These are phyloP conservation scores for Mormyrus proboscirostris DNA, from an alignment of 2,797 vertebrate genomes.

Conservation along the genomic window DNA sequence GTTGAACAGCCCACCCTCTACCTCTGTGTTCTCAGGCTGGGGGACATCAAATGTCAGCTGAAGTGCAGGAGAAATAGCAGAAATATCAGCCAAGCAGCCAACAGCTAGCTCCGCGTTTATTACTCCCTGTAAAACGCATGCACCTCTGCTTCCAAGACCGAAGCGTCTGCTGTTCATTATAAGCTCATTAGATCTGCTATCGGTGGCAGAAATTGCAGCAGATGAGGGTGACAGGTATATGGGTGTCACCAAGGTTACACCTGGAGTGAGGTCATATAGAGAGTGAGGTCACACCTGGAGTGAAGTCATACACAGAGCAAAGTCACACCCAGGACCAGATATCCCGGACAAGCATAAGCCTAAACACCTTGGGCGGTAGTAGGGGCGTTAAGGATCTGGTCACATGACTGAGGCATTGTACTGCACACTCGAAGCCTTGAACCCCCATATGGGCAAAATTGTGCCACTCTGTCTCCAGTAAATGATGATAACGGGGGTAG, in stretches of 20 bases:
- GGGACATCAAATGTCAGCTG: not conserved
- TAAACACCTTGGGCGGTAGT: not conserved
- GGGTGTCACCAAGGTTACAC: not conserved
- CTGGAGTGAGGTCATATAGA: not conserved
- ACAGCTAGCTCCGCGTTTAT: not conserved
- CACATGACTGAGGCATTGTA: not conserved
- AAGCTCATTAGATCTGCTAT: not conserved
- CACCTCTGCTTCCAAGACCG: not conserved
- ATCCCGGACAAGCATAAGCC: not conserved
- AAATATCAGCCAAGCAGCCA: not conserved
- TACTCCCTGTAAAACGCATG: not conserved
- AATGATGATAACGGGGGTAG: constrained; percentile 2
- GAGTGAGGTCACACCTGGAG: not conserved
- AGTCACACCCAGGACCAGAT: not conserved
- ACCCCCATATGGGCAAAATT: not conserved
- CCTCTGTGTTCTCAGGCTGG: not conserved
- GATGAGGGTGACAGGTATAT: not conserved
- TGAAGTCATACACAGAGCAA: not conserved
- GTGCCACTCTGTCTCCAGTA: not conserved
- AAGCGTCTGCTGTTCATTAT: not conserved
- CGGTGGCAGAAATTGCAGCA: not conserved
- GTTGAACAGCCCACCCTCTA: not conserved
- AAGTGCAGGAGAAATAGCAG: not conserved
- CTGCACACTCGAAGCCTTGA: not conserved
- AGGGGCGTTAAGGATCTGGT: not conserved